Base-by-base conservation (phyloP, 1,140 invertebrate species). In the Hermetia illucens region DNA sequence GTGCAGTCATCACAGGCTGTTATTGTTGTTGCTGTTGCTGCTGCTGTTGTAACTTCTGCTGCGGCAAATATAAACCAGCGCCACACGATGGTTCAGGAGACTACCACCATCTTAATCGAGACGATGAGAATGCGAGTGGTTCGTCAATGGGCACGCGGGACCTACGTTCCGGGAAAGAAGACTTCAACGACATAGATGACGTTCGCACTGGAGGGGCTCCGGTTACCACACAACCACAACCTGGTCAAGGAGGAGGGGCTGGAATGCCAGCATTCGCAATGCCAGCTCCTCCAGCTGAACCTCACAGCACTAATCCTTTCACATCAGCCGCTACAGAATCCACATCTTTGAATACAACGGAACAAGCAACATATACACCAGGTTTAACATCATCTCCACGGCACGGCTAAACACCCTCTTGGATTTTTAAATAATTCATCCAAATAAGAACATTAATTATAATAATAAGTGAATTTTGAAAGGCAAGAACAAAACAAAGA, bases 1-100 rank as follows among this genome's bases (percentile, higher is more conserved):
- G 88, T 64, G 82, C 85, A 32, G 52, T 95, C 29, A 63, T 92
- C 33, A 94, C 89, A 25, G 88, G 86, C 29, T 94, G 91, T 63
- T 94, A 86, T 62, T 90, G 85, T 61, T 94, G 87, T 55, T 93
- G 85, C 62, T 96, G 90, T 63, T 82, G 82, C 50, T 95, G 89
- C 61, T 92, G 87, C 55, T 97, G 91, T 65, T 97, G 80, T 66
- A 93, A 95, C 69, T 96, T 90, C 73, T 97, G 92, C 64, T 98
- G 88, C 61, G 92, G 92, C 36, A 95, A 94, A 65, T 96, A 81
- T 63, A 90, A 88, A 69, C 91, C 91, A 24, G 70, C 78, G 52
- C 78, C 80, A 30, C 84, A 88, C 13, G 86, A 93, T 50, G 84
- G 91, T 40, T 80, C 82, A 39, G 86, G 86, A 32, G 80, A 85